phyloP scores from a whole-genome alignment of 2,888 invertebrate species.

The Acronicta psi region DNA sequence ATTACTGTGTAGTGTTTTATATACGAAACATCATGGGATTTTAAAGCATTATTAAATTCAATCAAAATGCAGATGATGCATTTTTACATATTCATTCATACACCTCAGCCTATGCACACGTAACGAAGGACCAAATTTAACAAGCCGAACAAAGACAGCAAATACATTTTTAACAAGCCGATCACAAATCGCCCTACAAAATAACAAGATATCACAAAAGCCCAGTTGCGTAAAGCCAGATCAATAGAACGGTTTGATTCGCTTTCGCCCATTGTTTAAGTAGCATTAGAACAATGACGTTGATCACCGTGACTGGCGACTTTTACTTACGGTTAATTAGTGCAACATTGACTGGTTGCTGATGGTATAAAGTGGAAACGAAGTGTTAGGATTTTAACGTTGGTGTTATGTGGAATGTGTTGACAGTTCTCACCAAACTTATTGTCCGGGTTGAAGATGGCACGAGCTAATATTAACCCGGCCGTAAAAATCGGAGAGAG shows the following conservation, averaged over 20 bases:
- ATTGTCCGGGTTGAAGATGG: too few species aligned
- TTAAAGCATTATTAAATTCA: too few species aligned
- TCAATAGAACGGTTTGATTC: slow-evolving; percentile 48
- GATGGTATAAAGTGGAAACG: slow-evolving; percentile 1
- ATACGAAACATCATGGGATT: too few species aligned
- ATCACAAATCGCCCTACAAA: slow-evolving; percentile 12
- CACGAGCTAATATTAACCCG: too few species aligned
- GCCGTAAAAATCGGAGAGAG: too few species aligned
- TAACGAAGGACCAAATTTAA: slow-evolving; percentile 1
- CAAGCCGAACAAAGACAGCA: too few species aligned
- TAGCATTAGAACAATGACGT: slow-evolving; percentile 43
- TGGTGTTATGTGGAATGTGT: neutral
- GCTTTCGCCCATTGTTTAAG: slow-evolving; percentile 56
- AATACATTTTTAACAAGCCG: neutral
- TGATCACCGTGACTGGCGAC: slow-evolving; percentile 48
- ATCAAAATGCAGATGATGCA: too few species aligned
- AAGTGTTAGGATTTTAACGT: slow-evolving; percentile 31
- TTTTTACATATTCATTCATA: too few species aligned
- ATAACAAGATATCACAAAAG: slow-evolving; percentile 25
- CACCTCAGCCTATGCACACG: too few species aligned
- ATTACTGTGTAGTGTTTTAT: too few species aligned
- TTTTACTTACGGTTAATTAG: slow-evolving; percentile 48
- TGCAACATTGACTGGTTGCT: slow-evolving; percentile 22
- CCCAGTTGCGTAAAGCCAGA: slow-evolving; percentile 40
- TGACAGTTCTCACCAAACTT: too few species aligned